A percentile compares a stretch with the other conserved stretches of the same genome.
Evolutionary conservation across 1,140 invertebrate genomes (phyloP).

Genomic region (Pachypsylla venusta): DNA sequence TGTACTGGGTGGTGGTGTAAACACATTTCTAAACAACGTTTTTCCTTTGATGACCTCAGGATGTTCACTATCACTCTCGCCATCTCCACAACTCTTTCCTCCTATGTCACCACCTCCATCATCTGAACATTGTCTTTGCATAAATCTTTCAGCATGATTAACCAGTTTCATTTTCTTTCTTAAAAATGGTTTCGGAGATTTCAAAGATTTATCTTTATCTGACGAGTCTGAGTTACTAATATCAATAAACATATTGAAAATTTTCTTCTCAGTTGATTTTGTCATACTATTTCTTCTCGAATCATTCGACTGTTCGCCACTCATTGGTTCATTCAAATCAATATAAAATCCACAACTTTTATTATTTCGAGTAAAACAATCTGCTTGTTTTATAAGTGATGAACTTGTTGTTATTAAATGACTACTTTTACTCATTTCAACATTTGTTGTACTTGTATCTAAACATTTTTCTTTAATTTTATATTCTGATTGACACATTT

Average conservation of each 20-base stretch:
- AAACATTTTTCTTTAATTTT: no score
- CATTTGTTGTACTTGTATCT: no score
- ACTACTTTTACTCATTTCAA: no score
- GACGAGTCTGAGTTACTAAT: slow-evolving; percentile 3
- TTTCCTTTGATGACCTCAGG: background rate
- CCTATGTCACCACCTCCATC: background rate
- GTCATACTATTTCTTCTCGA: background rate
- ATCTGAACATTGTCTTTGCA: background rate
- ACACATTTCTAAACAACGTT: background rate
- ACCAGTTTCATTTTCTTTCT: background rate
- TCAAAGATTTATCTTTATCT: background rate
- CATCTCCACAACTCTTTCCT: background rate
- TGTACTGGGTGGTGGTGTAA: background rate
- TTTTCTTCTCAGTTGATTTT: background rate
- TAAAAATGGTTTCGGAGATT: background rate
- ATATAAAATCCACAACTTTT: slow-evolving; percentile 2
- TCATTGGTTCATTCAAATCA: background rate
- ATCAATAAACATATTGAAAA: slow-evolving; percentile 2
- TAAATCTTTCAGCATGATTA: background rate
- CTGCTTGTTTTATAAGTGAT: background rate
- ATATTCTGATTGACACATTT: no score
- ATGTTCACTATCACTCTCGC: background rate
- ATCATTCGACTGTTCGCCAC: no score
- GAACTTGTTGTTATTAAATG: no score
- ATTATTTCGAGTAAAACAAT: background rate